Conservation (phyloP, 2,113 vertebrate species). For the Hippoglossus stenolepis region DNA sequence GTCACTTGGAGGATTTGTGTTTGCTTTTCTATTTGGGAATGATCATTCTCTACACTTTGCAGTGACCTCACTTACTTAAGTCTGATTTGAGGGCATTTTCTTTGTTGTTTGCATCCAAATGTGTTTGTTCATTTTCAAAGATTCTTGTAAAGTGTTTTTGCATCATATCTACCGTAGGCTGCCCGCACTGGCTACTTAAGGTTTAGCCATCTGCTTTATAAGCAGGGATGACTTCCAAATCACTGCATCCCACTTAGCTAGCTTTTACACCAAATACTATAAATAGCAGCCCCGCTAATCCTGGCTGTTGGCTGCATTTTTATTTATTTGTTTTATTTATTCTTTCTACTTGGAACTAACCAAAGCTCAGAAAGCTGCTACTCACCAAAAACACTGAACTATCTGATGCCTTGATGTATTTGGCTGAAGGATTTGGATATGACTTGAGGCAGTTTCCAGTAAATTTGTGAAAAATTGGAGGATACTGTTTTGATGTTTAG, state of each 20-base stretch:
- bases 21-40: neutral
- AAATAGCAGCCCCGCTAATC: constrained; percentile 61
- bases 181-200: constrained; percentile 10
- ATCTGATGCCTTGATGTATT: neutral
- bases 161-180: neutral
- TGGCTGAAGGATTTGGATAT: constrained; percentile 19
- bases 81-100: too few relatives aligned
- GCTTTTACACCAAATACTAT: constrained; percentile 53
- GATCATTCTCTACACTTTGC: neutral
- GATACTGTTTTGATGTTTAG: neutral
- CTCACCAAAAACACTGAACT: constrained; percentile 31
- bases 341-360: constrained; percentile 48
- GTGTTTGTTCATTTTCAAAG: too few relatives aligned
- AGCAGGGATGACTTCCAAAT: constrained; percentile 51
- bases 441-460: constrained; percentile 20
- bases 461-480: neutral
- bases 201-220: constrained; percentile 48
- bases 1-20: too few relatives aligned
- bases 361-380: constrained; percentile 48
- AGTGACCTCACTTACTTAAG: too few relatives aligned
- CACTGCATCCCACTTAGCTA: constrained; percentile 51
- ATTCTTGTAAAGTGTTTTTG: constrained; percentile 10
- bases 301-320: constrained; percentile 51
- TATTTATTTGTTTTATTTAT: constrained; percentile 29
- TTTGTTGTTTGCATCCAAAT: too few relatives aligned